Base-by-base conservation (phyloP, 1,140 invertebrate species). In the Aphelinus certus region DNA sequence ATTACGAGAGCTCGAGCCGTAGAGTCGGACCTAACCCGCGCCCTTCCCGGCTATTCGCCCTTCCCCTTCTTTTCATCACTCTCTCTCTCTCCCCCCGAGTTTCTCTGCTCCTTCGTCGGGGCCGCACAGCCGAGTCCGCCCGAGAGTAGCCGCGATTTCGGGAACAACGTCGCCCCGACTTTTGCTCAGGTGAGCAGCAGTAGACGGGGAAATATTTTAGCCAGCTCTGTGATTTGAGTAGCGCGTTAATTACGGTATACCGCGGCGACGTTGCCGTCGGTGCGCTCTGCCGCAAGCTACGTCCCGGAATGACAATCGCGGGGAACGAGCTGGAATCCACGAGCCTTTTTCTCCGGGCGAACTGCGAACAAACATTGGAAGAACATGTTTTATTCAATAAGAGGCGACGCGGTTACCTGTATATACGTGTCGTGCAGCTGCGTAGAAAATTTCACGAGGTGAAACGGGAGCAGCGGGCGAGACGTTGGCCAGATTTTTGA, bases 1-100 rank as follows among this genome's bases (percentile, higher is more conserved):
- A 86, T 87, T 86, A 87, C 84, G 84, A 84, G 81, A 66, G 55
- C 55, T 48, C 26, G 26, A 26, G 26, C 7, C 47, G 53, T 80
- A 45, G 78, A 85, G 84, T 81, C 83, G 80, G 78, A 83, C 76
- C 76, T 71, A 48, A 70, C 71, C 63, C 62, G 48, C 47, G 56
- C 77, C 71, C 49, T 58, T 75, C 71, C 26, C 57, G n/a, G 9
- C 70, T 47, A 46, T 58, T 60, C 10, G 57, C 70, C 73, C 55
- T 72, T 77, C 79, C 77, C 76, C 69, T 77, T 82, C 80, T 81
- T 77, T 79, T 77, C 72, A 74, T 73, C 56, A 63, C 64, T 56
- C 77, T 73, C n/a, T 77, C 43, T 76, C 71, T 77, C 75, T 71
- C 53, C 60, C 61, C 73, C 68, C 75, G 76, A 63, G 75, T 71